Evolutionary conservation across 2,113 vertebrate species (phyloP).

Genomic region (Xenus cinereus): DNA sequence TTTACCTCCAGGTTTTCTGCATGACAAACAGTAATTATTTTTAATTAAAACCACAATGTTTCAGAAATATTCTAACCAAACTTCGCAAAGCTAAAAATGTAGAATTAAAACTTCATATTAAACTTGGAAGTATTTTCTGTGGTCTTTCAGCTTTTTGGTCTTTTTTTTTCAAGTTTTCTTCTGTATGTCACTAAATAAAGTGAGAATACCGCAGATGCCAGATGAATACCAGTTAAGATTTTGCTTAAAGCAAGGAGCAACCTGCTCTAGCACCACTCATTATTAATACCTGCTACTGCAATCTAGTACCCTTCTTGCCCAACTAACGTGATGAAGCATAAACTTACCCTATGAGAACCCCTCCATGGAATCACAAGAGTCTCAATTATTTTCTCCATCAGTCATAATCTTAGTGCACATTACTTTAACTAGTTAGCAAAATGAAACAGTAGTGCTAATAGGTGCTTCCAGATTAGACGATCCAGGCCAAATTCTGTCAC

Average conservation of each 20-base stretch:
- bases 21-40: neutral
- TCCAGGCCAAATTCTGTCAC: neutral
- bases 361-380: neutral
- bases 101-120: neutral
- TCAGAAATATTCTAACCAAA: neutral
- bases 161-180: neutral
- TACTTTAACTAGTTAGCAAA: neutral
- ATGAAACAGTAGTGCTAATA: neutral
- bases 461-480: neutral
- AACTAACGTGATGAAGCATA: neutral
- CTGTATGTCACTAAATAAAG: neutral
- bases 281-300: neutral
- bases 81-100: neutral
- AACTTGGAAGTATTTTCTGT: neutral
- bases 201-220: neutral
- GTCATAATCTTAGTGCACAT: neutral
- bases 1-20: neutral
- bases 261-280: neutral
- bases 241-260: neutral
- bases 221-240: neutral
- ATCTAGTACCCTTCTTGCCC: neutral
- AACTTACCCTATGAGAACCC: neutral
- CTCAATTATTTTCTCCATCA: neutral
- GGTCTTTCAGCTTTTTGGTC: neutral
- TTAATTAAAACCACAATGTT: neutral